Base-by-base conservation (phyloP, 2,797 vertebrate species). In the Dallia pectoralis region DNA sequence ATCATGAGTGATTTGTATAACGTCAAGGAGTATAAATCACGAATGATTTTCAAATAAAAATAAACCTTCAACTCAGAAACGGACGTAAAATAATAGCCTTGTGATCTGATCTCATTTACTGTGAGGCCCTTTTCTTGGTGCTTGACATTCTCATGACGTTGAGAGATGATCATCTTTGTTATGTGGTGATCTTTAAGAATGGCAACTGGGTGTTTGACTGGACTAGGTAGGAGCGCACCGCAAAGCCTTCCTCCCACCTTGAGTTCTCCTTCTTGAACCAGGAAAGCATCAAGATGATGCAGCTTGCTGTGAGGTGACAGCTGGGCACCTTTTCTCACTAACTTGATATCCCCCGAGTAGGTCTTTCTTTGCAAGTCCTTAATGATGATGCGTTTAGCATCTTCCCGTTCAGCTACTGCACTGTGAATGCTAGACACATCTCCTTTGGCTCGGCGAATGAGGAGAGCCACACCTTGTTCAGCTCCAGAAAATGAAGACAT, bases 401-500 rank as follows among this genome's bases (percentile, higher is more conserved):
- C 53, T 48, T 77, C 53, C 29, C 61, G 49, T 70, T 82, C 75
- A 40, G 30, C 65, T 19, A 82, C 80, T 27, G 77, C 77, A 56
- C 72, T 47, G 15, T 69, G 70, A 18, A 1, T 14, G 16, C 69
- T 70, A 49, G 65, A 69, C 22, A 36, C 73, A 8, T 70, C 33
- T 6, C 33, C 48, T 48, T 75, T 70, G 33, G 16, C 53, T 62
- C 29, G 36, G 29, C 29, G 18, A 4, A 77, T 15, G n/a, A 67
- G 22, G 22, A 18, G 67, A 36, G 75, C 71, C 2, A 65, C 40
- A 33, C 65, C 56, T 73, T 33, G n/a, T 16, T 11, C 47, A 4
- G 75, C 66, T 27, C 1, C 32, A 4, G 71, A 69, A 66, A 53
- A 73, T 14, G 71, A 69, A 2, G 71, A 77, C n/a, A 77, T 32